Conservation (phyloP, 2,888 invertebrate genomes). For the Cantharis flavilabris region DNA sequence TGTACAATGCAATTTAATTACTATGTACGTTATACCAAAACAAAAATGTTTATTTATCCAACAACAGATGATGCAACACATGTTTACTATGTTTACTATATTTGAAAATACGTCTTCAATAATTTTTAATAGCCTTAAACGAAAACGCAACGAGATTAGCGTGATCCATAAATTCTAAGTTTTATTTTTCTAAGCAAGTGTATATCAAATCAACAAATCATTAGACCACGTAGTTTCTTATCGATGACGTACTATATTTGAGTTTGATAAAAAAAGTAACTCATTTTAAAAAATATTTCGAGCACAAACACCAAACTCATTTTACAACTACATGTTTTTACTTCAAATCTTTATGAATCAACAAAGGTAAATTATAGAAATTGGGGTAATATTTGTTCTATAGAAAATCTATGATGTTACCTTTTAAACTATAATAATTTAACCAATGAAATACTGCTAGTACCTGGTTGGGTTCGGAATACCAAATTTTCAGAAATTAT, state of each 20-base stretch:
- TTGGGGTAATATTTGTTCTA: background rate
- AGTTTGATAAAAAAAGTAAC: conserved; percentile 26
- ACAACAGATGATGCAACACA: background rate
- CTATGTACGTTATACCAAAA: too few species aligned
- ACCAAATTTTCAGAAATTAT: too few species aligned
- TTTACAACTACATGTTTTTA: background rate
- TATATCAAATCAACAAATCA: conserved; percentile 10
- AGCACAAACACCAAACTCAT: background rate
- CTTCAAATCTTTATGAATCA: background rate
- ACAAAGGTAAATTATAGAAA: background rate
- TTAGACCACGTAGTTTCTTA: conserved; percentile 17
- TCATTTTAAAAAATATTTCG: conserved; percentile 10
- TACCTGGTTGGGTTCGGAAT: too few species aligned
- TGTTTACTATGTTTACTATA: background rate
- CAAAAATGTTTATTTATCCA: too few species aligned
- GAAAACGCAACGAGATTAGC: background rate
- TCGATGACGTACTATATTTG: conserved; percentile 26
- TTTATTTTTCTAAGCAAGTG: conserved; percentile 3
- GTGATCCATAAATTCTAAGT: conserved; percentile 4
- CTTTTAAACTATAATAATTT: too few species aligned
- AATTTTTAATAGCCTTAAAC: background rate
- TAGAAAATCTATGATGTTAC: too few species aligned
- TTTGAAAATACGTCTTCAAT: background rate
- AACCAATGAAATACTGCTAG: too few species aligned
- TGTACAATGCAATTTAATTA: too few species aligned